Conservation (phyloP, 2,888 invertebrate species). For the Caprella mutica region DNA sequence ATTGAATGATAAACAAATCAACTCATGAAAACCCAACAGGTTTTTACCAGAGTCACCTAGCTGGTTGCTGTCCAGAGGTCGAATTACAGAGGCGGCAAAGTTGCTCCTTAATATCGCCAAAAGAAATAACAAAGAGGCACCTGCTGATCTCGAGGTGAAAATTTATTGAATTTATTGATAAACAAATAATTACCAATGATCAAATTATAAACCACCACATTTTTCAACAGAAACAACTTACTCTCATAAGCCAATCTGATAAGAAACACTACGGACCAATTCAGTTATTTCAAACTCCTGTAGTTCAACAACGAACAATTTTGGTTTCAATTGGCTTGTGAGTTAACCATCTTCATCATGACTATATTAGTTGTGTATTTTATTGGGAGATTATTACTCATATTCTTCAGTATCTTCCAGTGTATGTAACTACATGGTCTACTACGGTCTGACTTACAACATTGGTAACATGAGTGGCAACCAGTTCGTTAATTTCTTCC, state of each 20-base stretch:
- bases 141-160: conserved; percentile 16
- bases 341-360: too few relatives aligned
- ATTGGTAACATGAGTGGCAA: conserved; percentile 47
- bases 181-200: too few relatives aligned
- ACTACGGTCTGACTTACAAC: conserved; percentile 38
- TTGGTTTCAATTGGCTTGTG: conserved; percentile 22
- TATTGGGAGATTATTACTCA: too few relatives aligned
- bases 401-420: conserved; percentile 22
- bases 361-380: too few relatives aligned
- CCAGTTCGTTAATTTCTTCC: conserved; percentile 54
- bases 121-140: conserved; percentile 11
- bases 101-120: conserved; percentile 22
- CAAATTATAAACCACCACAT: too few relatives aligned
- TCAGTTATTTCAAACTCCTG: conserved; percentile 17
- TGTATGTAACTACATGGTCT: conserved; percentile 38
- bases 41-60: conserved; percentile 30
- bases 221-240: conserved; percentile 4
- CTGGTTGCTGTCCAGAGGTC: conserved; percentile 26
- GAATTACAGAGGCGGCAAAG: conserved; percentile 13
- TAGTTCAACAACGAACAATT: conserved; percentile 11
- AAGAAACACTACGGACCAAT: conserved; percentile 16
- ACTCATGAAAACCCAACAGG: conserved; percentile 11
- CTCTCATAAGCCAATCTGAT: background rate
- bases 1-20: background rate
- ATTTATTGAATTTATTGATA: too few relatives aligned